A percentile compares a stretch with the other conserved stretches of the same genome.
phyloP scores from a whole-genome alignment of 2,797 vertebrate species.

The Hydrocynus forskahlii region DNA sequence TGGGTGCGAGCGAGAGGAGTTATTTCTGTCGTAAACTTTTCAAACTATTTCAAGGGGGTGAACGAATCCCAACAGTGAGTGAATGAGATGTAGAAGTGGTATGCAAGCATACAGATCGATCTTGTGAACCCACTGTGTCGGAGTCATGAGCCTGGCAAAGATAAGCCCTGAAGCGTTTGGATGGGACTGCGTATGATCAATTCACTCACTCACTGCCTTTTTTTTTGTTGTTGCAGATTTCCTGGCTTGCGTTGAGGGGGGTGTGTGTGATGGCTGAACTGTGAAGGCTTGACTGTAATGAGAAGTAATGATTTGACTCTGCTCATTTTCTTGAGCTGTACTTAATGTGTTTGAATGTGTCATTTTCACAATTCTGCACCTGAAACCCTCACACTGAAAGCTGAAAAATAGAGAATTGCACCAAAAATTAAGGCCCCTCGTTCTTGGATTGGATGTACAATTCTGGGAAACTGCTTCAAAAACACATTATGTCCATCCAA shows the following conservation, averaged over 20 bases:
- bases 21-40: conserved; percentile 11
- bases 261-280: conserved; percentile 22
- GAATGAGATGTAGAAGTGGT: conserved; percentile 3
- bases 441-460: not conserved
- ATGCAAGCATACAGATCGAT: conserved; percentile 31
- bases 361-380: not conserved
- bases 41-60: conserved; percentile 22
- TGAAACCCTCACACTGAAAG: not conserved
- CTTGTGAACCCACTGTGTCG: conserved; percentile 25
- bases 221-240: conserved; percentile 33
- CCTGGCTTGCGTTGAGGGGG: conserved; percentile 20
- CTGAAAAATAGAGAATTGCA: not conserved
- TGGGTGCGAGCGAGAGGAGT: conserved; percentile 2
- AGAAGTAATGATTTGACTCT: conserved; percentile 48
- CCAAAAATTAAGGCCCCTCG: not conserved
- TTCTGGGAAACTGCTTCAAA: not conserved
- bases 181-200: conserved; percentile 34
- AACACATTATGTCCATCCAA: too few relatives aligned
- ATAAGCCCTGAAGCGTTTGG: conserved; percentile 7
- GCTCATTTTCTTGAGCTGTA: conserved; percentile 20
- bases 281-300: conserved; percentile 50
- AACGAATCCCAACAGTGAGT: conserved; percentile 11
- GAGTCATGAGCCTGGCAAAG: conserved; percentile 29
- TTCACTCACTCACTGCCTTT: conserved; percentile 8
- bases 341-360: conserved; percentile 17